Evolutionary conservation across 2,113 vertebrate species (phyloP), one percentile per base, ranked within the genome.

Genomic region (Xiphophorus couchianus): DNA sequence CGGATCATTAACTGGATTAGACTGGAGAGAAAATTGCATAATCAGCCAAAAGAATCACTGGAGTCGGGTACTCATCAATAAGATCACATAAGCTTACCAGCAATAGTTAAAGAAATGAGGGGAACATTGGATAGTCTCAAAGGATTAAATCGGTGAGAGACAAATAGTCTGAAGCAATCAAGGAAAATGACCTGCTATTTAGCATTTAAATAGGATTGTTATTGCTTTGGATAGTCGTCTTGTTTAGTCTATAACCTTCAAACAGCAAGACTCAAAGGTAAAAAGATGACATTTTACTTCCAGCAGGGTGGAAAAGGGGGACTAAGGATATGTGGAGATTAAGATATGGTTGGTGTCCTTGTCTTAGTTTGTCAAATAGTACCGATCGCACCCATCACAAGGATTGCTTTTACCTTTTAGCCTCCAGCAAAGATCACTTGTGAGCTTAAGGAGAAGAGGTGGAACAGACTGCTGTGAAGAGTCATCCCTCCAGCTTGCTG

Each of bases 1-100:
- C 81, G 82, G 72, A 88, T 93, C 84, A 88, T 92, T 93, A 89
- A 86, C 76, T 73, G 83, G 80, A 93, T 90, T 88, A 87, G 76
- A 91, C 87, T 83, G 73, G 84, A 87, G 35, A 74, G 80, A 83
- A 91, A 90, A 89, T 71, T 90, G 85, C 82, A 85, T 85, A 84
- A 88, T 92, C 89, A 90, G 86, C 83, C 76, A 37, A 37, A 78
- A 77, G 74, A 82, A 77, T 83, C 74, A 78, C 66, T 71, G 58
- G 65, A 84, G 81, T 74, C 31, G 48, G 78, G 63, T 35, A 82
- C 74, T 81, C 76, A 82, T 85, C 62, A 65, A 90, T 89, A 80
- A 74, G 44, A 42, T 76, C 22, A 33, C 65, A 72, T 81, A 70
- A 79, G 66, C 68, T 82, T 72, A 66, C 37, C 28, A 74, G 63